Evolutionary conservation across 2,797 vertebrate species (phyloP), one percentile per base, ranked within the genome.

Genomic region (Cetoscarus ocellatus): DNA sequence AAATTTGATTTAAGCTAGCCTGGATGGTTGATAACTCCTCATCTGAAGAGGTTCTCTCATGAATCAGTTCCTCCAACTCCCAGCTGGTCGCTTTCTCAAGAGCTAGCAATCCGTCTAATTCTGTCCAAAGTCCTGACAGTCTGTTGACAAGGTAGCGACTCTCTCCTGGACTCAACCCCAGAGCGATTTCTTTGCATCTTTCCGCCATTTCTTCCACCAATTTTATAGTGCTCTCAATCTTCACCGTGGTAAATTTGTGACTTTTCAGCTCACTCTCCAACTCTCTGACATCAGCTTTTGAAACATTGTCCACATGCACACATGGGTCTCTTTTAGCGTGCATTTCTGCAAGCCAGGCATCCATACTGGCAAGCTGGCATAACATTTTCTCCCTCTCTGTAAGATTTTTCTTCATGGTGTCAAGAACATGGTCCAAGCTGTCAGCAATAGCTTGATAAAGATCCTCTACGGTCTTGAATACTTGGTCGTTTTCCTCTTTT

Each of bases 371-470:
- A 53, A 97, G 69, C 67, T 94, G 85, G 39, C 61, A 77, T 42
- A 93, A 87, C 61, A 98, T 83, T 17, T 80, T 92, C 75, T 94
- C 93, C 73, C 95, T 95, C 63, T 94, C 91, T 58, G 91, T 86
- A 53, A 96, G 83, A 60, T 91, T 88, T 40, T 80, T 85, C 86
- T 95, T 94, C 71, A 97, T 92, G 39, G 92, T 88, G 71, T 93
- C 91, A 51, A 96, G 88, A 61, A 92, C 85, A 48, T 93, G 86
- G 55, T 88, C 77, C 34, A 94, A 91, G 69, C 92, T 95, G 71
- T 94, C 87, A 73, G 92, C 61, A 15, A 95, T 91, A 39, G 80
- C 79, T 70, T 92, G 89, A 77, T 96, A 96, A 7, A 95, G 86
- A 34, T 91, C 89, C 70, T 94, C 94, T 43, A 97, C 17, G 8